phyloP scores from a whole-genome alignment of 2,888 invertebrate genomes.

The Drosophila emarginata region DNA sequence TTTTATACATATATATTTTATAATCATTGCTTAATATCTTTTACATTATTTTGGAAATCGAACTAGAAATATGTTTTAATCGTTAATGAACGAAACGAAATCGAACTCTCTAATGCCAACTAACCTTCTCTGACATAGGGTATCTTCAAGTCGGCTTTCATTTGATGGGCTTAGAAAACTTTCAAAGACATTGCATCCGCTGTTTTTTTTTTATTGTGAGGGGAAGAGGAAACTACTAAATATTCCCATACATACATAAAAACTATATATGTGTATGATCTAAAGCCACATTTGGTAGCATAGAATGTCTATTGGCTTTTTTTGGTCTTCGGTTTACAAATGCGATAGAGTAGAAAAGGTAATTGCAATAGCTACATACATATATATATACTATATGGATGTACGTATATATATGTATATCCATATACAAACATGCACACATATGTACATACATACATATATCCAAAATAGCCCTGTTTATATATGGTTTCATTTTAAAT shows the following conservation, averaged over 20 bases:
- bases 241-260: conserved; percentile 11
- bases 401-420: too few relatives aligned
- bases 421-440: too few relatives aligned
- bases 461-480: too few relatives aligned
- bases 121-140: too few relatives aligned
- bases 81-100: too few relatives aligned
- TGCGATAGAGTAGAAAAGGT: neutral
- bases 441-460: too few relatives aligned
- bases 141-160: neutral
- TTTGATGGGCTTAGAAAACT: neutral
- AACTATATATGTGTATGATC: conserved; percentile 4
- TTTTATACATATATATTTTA: too few relatives aligned
- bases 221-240: conserved; percentile 32
- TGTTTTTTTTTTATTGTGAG: conserved; percentile 43
- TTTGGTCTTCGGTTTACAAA: neutral
- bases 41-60: too few relatives aligned
- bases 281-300: neutral
- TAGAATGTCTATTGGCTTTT: conserved; percentile 1
- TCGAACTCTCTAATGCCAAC: too few relatives aligned
- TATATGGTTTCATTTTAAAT: neutral
- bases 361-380: neutral
- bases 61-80: too few relatives aligned
- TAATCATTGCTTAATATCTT: too few relatives aligned
- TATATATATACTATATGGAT: too few relatives aligned
- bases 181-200: conserved; percentile 65